Base-by-base conservation (phyloP, 1,140 invertebrate genomes). In the Drosophila sucinea region DNA sequence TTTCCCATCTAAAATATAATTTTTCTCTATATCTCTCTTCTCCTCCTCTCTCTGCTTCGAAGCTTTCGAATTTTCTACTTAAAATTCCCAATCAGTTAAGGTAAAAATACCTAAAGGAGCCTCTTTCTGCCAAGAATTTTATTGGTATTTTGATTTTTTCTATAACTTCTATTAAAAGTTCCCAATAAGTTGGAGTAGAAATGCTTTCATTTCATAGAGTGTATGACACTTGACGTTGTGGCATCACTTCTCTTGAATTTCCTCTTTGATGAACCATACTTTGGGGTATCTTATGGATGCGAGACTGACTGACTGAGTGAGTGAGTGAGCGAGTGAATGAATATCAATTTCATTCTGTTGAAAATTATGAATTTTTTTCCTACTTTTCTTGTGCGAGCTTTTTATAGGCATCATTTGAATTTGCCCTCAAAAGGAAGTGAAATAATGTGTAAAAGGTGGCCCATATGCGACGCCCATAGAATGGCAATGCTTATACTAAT, bases 261-360 rank as follows among this genome's bases (percentile, higher is more conserved):
- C 25, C 29, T 5, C 4, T 56, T 33, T 1, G 5, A 25, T n/a
- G 30, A 25, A 47, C 29, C 23, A 62, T 17, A 11, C 30, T 25
- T 17, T 55, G 3, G 1, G 63, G 11, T 61, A 51, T 51, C 23
- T 23, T 58, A 25, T 54, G 51, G 51, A 65, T 44, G 57, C 57
- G 44, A 41, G 56, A 33, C 23, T 62, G 11, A 33, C 8, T 73
- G 62, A 29, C 23, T 54, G 47, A 32, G 33, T 35, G 40, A 44
- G n/a, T 40, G 55, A 60, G 54, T 67, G 62, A 67, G 55, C 60
- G 67, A 35, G 40, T 56, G 29, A n/a, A 32, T 30, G 54, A 38
- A 64, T 86, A 82, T 87, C 66, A 55, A 81, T 86, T 87, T 79
- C 82, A 77, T 82, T 87, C 77, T 71, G 71, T 73, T 51, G 72